Evolutionary conservation across 2,888 invertebrate species (phyloP).

Genomic region (Malacosoma neustria): DNA sequence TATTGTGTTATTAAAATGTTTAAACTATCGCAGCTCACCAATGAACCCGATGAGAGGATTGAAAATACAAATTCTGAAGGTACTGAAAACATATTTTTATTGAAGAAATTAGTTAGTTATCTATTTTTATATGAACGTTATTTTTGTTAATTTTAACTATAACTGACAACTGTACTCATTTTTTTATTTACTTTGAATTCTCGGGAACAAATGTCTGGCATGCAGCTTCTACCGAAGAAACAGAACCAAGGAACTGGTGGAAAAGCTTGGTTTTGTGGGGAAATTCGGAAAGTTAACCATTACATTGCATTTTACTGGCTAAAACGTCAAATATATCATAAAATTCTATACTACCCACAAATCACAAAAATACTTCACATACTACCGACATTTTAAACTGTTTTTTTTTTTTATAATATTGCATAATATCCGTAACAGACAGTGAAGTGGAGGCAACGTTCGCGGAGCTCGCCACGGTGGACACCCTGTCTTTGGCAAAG

Average conservation of each 20-base stretch:
- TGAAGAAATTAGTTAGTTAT: background rate
- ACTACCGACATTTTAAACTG: too few species aligned
- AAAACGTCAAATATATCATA: too few species aligned
- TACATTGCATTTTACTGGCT: background rate
- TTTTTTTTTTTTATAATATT: too few species aligned
- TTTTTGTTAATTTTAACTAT: too few species aligned
- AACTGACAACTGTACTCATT: too few species aligned
- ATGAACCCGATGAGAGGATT: conserved; percentile 22
- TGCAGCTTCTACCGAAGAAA: too few species aligned
- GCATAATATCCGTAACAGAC: conserved; percentile 26
- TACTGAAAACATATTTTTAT: conserved; percentile 8
- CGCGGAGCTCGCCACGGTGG: conserved; percentile 31
- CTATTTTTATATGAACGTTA: background rate
- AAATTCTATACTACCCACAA: too few species aligned
- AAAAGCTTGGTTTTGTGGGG: background rate
- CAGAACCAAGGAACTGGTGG: too few species aligned
- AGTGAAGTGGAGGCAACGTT: conserved; percentile 35
- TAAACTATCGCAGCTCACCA: conserved; percentile 21
- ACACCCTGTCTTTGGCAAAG: conserved; percentile 27
- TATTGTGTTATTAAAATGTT: background rate
- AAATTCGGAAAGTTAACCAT: background rate
- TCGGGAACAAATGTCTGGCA: too few species aligned
- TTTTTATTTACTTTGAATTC: too few species aligned
- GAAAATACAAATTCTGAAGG: conserved; percentile 37
- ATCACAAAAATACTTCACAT: too few species aligned